These are phyloP conservation scores for Bembecia ichneumoniformis DNA, from an alignment of 2,888 invertebrate genomes.

Conservation along the genomic window DNA sequence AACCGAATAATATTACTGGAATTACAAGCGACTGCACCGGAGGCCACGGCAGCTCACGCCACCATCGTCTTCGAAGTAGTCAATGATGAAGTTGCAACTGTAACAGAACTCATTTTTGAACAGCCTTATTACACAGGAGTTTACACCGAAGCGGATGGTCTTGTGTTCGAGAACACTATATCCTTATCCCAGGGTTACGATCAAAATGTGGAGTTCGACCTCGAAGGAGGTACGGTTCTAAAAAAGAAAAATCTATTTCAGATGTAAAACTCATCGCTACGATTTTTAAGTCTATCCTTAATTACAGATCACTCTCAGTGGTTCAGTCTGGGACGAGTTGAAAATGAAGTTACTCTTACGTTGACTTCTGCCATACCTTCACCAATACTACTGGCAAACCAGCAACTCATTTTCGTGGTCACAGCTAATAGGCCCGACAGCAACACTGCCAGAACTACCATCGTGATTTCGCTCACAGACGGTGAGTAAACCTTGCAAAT, in stretches of 20 bases:
- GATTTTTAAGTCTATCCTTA: background rate
- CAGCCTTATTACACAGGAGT: slow-evolving; percentile 22
- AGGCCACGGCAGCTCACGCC: slow-evolving; percentile 18
- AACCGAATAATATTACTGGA: slow-evolving; percentile 20
- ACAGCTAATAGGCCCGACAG: slow-evolving; percentile 15
- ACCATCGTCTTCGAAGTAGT: slow-evolving; percentile 20
- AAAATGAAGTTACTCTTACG: slow-evolving; percentile 12
- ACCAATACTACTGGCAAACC: slow-evolving; percentile 19
- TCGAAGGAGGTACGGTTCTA: slow-evolving; percentile 24
- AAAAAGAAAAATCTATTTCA: no score
- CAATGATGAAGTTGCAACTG: background rate
- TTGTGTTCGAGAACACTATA: slow-evolving; percentile 17
- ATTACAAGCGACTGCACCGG: slow-evolving; percentile 20
- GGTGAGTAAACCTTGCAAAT: background rate
- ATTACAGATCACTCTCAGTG: slow-evolving; percentile 22
- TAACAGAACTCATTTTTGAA: slow-evolving; percentile 12
- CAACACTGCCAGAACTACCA: slow-evolving; percentile 14
- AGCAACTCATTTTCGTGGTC: slow-evolving; percentile 19
- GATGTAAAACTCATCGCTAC: background rate
- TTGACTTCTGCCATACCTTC: slow-evolving; percentile 14
- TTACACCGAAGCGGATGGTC: slow-evolving; percentile 12
- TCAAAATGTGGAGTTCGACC: slow-evolving; percentile 15
- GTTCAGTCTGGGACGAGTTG: slow-evolving; percentile 13
- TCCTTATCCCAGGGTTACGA: slow-evolving; percentile 20
- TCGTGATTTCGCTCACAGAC: slow-evolving; percentile 15